Evolutionary conservation across 2,888 invertebrate genomes (phyloP).

Genomic region (Nycteola revayana): DNA sequence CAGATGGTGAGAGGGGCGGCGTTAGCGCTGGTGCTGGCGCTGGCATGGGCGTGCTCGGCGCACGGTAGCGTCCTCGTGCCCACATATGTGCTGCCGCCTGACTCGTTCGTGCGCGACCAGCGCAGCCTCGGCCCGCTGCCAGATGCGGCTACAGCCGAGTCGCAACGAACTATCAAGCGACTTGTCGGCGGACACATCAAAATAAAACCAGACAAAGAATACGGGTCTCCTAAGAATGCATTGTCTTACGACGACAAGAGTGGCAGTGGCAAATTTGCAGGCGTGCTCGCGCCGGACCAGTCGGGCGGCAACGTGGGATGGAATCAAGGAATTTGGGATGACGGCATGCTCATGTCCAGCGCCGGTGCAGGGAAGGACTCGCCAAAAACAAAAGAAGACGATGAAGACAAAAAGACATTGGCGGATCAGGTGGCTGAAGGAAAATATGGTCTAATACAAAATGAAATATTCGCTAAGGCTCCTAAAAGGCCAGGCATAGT

Average conservation of each 20-base stretch:
- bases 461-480: slow-evolving; percentile 87
- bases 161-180: slow-evolving; percentile 83
- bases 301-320: slow-evolving; percentile 76
- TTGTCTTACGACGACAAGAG: slow-evolving; percentile 60
- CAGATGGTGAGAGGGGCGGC: slow-evolving; percentile 82
- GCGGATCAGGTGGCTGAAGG: slow-evolving; percentile 95
- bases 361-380: slow-evolving; percentile 85
- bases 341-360: slow-evolving; percentile 85
- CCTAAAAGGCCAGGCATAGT: slow-evolving; percentile 90
- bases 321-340: slow-evolving; percentile 83
- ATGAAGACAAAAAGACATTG: slow-evolving; percentile 91
- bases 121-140: slow-evolving; percentile 63
- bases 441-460: slow-evolving; percentile 93
- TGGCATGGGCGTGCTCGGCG: slow-evolving; percentile 65
- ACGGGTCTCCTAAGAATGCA: slow-evolving; percentile 66
- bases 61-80: slow-evolving; percentile 76
- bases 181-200: slow-evolving; percentile 87
- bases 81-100: slow-evolving; percentile 79
- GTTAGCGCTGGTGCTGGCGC: slow-evolving; percentile 72
- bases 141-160: slow-evolving; percentile 57
- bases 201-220: slow-evolving; percentile 69
- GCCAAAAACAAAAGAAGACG: slow-evolving; percentile 70
- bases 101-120: slow-evolving; percentile 78
- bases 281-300: slow-evolving; percentile 68
- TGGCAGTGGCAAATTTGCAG: slow-evolving; percentile 65